phyloP scores from a whole-genome alignment of 2,888 invertebrate species.

The Mellilla xanthometata region DNA sequence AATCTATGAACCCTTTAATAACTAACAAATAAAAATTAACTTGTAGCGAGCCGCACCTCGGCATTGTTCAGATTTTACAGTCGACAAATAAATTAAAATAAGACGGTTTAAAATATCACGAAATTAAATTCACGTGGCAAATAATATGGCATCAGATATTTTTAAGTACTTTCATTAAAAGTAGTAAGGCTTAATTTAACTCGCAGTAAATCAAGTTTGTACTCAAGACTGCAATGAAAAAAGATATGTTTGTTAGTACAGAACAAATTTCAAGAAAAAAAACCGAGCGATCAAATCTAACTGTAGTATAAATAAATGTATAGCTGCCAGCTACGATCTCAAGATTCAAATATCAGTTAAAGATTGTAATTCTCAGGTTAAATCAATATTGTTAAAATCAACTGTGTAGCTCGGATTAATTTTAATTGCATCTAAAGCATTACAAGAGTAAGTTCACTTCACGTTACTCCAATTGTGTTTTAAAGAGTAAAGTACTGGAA shows the following conservation, averaged over 20 bases:
- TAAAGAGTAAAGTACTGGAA: slow-evolving; percentile 66
- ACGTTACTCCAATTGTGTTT: slow-evolving; percentile 47
- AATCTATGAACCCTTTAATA: slow-evolving; percentile 23
- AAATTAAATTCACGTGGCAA: slow-evolving; percentile 78
- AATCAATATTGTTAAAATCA: no score
- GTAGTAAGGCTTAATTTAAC: slow-evolving; percentile 55
- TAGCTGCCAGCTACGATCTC: no score
- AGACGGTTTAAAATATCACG: slow-evolving; percentile 74
- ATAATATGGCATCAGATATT: slow-evolving; percentile 78
- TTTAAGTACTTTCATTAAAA: slow-evolving; percentile 75
- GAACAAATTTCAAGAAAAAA: no score
- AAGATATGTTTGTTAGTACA: no score
- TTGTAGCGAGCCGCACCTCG: slow-evolving; percentile 52
- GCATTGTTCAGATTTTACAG: slow-evolving; percentile 61
- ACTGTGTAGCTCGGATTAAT: no score
- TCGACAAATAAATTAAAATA: slow-evolving; percentile 65
- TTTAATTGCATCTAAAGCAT: no score
- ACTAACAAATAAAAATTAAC: slow-evolving; percentile 43
- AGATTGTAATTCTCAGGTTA: no score
- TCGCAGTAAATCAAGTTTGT: slow-evolving; percentile 33
- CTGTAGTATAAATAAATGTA: no score
- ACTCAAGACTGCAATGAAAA: no score
- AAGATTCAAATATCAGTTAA: no score
- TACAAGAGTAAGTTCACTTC: slow-evolving; percentile 35
- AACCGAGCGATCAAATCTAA: no score